Base-by-base conservation (phyloP, 2,888 invertebrate species). In the Teinopalpus imperialis region DNA sequence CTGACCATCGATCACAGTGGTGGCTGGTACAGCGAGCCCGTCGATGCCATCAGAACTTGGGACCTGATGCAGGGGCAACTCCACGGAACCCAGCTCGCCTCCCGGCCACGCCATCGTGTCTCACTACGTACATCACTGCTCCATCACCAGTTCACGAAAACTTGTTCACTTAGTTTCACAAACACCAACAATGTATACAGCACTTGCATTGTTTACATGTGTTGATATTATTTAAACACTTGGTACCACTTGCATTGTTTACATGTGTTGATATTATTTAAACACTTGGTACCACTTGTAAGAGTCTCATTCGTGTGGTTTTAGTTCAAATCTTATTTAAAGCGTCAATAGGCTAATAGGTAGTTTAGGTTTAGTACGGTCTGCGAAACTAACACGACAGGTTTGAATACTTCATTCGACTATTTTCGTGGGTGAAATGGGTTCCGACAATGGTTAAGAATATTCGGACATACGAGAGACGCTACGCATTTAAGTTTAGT, bases 91-190 rank as follows among this genome's bases (percentile, higher is more conserved):
- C 49, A 74, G 64, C 35, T 76, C 67, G 51, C 81, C 83, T 9
- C 79, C 86, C 4, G 87, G 87, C 87, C 87, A 88, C 66, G 87
- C 87, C 87, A 88, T 85, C 47, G 37, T 52, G 29, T 36, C 26
- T 7, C 31, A 12, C 24, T 42, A 53, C 35, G 46, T 51, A 54
- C 76, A 65, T 69, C 63, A 64, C 69, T 61, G 39, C 43, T 43
- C 54, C 43, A 55, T 39, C 55, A 53, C 57, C 26, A n/a, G 1
- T 2, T 32, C 2, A 8, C 8, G 4, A 14, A 20, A 12, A 14
- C 9, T 21, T 14, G 7, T 8, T 30, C 31, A 18, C 18, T 31
- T 9, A 2, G 1, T 4, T 31, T 12, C 35, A 13, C 34, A 10
- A 7, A 12, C 27, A 29, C 29, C 3, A 3, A 3, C n/a, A n/a